Conservation (phyloP, 2,888 invertebrate genomes). For the Stenchaetothrips biformis region DNA sequence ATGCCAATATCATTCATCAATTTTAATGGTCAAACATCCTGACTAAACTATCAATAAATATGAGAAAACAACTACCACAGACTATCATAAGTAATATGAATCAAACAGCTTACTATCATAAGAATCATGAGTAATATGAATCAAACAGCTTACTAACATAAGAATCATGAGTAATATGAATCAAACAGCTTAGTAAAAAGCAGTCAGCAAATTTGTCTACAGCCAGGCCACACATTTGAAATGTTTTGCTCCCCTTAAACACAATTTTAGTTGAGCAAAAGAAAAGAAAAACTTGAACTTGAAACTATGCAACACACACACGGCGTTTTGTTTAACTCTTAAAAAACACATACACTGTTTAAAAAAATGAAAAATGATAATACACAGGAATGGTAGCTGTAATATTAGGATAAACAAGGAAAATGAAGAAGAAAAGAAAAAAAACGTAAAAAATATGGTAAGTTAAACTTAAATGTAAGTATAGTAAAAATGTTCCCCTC, state of each 20-base stretch:
- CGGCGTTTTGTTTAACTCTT: no score
- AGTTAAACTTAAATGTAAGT: not conserved
- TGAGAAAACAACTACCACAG: conserved; percentile 1
- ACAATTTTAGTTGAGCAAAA: no score
- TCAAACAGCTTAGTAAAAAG: not conserved
- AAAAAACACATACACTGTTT: not conserved
- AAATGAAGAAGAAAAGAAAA: not conserved
- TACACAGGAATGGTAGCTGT: conserved; percentile 5
- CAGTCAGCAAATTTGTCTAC: not conserved
- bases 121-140: not conserved
- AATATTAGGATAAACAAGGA: not conserved
- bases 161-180: not conserved
- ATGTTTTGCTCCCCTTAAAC: no score
- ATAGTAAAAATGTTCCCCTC: not conserved
- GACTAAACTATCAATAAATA: not conserved
- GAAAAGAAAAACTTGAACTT: no score
- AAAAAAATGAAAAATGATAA: not conserved
- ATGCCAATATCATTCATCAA: no score
- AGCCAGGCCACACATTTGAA: not conserved
- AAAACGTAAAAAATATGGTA: not conserved
- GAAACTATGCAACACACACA: no score
- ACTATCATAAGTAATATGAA: not conserved
- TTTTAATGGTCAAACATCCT: no score
- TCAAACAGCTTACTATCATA: no score
- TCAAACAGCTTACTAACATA: no score